Conservation (phyloP, 2,797 vertebrate species). For the Semaprochilodus insignis region DNA sequence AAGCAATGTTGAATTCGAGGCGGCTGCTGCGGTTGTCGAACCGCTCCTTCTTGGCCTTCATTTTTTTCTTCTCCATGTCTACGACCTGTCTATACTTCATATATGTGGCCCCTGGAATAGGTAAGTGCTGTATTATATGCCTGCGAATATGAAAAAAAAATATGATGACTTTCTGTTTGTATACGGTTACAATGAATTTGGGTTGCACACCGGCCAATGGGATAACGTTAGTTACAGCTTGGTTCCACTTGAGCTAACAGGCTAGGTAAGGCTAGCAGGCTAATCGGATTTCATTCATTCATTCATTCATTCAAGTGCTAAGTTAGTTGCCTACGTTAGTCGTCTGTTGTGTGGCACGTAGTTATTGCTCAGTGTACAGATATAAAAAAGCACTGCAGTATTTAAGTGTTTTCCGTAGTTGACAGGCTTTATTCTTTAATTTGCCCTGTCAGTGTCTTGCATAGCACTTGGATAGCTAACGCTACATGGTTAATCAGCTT, state of each 20-base stretch:
- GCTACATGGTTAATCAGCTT: not conserved
- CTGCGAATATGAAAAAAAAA: too few relatives aligned
- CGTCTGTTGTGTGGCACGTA: not conserved
- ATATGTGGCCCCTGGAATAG: conserved; percentile 94
- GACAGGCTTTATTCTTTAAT: not conserved
- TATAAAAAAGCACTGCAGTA: too few relatives aligned
- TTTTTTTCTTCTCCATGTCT: conserved; percentile 94
- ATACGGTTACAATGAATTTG: not conserved
- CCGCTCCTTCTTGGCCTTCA: conserved; percentile 92
- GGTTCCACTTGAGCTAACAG: not conserved
- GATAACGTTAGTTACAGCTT: conserved; percentile 1
- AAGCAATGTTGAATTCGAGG: conserved; percentile 86
- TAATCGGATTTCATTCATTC: conserved; percentile 41
- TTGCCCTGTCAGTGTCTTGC: not conserved
- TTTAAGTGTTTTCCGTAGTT: not conserved
- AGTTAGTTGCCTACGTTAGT: not conserved
- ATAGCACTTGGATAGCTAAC: not conserved
- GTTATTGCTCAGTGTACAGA: too few relatives aligned
- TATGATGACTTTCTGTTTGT: not conserved
- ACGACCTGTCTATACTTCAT: conserved; percentile 96
- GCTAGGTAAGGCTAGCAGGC: not conserved
- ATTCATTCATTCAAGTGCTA: not conserved
- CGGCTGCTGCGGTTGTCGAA: conserved; percentile 90
- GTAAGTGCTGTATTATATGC: conserved; percentile 72
- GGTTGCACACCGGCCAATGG: not conserved